phyloP scores from a whole-genome alignment of 1,140 invertebrate genomes.

The Aethina tumida region DNA sequence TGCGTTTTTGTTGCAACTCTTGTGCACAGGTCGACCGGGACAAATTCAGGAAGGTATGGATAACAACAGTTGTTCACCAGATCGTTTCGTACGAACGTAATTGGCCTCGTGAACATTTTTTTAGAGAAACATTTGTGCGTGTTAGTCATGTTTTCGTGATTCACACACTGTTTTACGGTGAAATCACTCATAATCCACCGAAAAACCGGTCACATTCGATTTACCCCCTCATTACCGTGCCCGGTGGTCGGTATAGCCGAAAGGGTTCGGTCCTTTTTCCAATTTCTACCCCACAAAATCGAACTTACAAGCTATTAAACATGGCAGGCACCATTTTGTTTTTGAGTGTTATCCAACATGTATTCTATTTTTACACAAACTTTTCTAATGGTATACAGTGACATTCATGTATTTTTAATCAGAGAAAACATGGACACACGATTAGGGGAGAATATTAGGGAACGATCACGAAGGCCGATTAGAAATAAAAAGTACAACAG shows the following conservation, averaged over 20 bases:
- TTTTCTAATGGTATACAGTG: slow-evolving; percentile 25
- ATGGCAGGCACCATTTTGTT: slow-evolving; percentile 32
- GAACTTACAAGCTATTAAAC: slow-evolving; percentile 21
- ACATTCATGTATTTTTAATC: slow-evolving; percentile 26
- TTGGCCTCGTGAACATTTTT: slow-evolving; percentile 4
- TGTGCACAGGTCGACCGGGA: too few relatives aligned
- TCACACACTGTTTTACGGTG: slow-evolving; percentile 9
- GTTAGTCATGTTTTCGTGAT: slow-evolving; percentile 21
- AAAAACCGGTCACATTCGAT: slow-evolving; percentile 7
- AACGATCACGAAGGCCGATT: slow-evolving; percentile 28
- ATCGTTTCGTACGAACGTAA: slow-evolving; percentile 9
- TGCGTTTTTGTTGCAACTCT: too few relatives aligned
- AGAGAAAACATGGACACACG: slow-evolving; percentile 28
- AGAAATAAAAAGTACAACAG: slow-evolving; percentile 34
- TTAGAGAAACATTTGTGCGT: slow-evolving; percentile 1
- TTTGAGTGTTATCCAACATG: slow-evolving; percentile 33
- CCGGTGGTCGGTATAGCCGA: neutral
- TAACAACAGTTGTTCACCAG: too few relatives aligned
- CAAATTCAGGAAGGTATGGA: too few relatives aligned
- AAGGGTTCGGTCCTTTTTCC: neutral
- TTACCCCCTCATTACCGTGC: slow-evolving; percentile 2
- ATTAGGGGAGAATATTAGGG: slow-evolving; percentile 20
- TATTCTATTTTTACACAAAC: slow-evolving; percentile 34
- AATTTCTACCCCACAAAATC: slow-evolving; percentile 6
- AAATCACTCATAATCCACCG: slow-evolving; percentile 9